A percentile compares a stretch with the other conserved stretches of the same genome.
Conservation (phyloP, 2,888 invertebrate genomes). For the Dryomyza anilis region DNA sequence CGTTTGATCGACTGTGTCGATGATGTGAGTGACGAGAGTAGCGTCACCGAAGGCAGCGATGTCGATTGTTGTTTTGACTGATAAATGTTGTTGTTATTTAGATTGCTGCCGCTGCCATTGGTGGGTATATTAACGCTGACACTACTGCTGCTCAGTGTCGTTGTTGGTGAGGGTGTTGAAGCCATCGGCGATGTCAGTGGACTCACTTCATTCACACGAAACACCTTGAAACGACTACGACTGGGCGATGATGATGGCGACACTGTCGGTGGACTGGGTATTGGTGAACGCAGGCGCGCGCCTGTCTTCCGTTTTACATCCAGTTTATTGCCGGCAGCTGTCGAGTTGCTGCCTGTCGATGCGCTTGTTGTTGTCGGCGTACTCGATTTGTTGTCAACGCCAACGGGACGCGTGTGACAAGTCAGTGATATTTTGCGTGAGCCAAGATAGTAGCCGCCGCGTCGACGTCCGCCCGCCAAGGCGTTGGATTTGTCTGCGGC, state of each 20-base stretch:
- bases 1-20: constrained; percentile 57
- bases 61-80: constrained; percentile 27
- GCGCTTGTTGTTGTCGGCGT: constrained; percentile 54
- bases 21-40: constrained; percentile 53
- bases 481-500: constrained; percentile 43
- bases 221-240: constrained; percentile 63
- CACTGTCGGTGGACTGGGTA: constrained; percentile 69
- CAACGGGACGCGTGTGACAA: constrained; percentile 66
- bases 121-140: constrained; percentile 46
- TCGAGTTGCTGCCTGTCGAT: constrained; percentile 41
- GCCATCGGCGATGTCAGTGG: constrained; percentile 53
- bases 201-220: constrained; percentile 56
- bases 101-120: constrained; percentile 36
- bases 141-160: constrained; percentile 29
- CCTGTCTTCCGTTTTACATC: constrained; percentile 59
- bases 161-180: constrained; percentile 30
- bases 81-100: constrained; percentile 36
- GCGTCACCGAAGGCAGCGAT: constrained; percentile 50
- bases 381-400: constrained; percentile 52
- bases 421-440: constrained; percentile 75
- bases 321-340: constrained; percentile 51
- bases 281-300: constrained; percentile 70
- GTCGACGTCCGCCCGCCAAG: constrained; percentile 40
- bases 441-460: constrained; percentile 57
- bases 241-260: constrained; percentile 73